Conservation (phyloP, 2,113 vertebrate species). For the Notarius lentiginosus region DNA sequence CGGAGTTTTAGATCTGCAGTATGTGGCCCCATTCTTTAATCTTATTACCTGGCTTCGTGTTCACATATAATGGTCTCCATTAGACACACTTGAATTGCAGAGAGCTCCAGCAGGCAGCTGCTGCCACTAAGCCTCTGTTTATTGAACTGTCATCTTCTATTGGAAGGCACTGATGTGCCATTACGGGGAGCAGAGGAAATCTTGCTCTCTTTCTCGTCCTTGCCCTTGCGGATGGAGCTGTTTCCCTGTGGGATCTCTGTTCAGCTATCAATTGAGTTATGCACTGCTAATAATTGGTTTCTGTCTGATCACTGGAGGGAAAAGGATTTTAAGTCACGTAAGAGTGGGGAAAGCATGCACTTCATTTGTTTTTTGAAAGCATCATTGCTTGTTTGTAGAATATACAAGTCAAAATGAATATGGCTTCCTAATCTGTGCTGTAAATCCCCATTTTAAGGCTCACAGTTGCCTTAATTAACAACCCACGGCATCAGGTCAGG, state of each 20-base stretch:
- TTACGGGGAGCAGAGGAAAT: not conserved
- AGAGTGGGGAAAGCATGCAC: not conserved
- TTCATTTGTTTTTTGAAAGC: not conserved
- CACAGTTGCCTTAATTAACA: not conserved
- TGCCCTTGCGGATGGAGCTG: not conserved
- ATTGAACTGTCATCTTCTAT: slow-evolving; percentile 36
- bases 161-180: slow-evolving; percentile 24
- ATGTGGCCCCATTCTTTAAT: slow-evolving; percentile 19
- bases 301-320: not conserved
- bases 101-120: not conserved
- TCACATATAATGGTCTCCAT: slow-evolving; percentile 25
- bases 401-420: not conserved
- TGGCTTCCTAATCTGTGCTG: not conserved
- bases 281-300: slow-evolving; percentile 29
- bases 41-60: slow-evolving; percentile 35
- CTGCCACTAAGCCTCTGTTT: slow-evolving; percentile 23
- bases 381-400: slow-evolving; percentile 6
- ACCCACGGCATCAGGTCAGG: not conserved
- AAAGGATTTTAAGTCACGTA: not conserved
- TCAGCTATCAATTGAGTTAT: slow-evolving; percentile 9
- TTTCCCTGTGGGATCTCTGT: slow-evolving; percentile 6
- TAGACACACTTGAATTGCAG: slow-evolving; percentile 29
- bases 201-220: slow-evolving; percentile 7
- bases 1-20: slow-evolving; percentile 23
- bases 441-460: not conserved